Base-by-base conservation (phyloP, 2,888 invertebrate genomes). In the Synergus laeviventris region DNA sequence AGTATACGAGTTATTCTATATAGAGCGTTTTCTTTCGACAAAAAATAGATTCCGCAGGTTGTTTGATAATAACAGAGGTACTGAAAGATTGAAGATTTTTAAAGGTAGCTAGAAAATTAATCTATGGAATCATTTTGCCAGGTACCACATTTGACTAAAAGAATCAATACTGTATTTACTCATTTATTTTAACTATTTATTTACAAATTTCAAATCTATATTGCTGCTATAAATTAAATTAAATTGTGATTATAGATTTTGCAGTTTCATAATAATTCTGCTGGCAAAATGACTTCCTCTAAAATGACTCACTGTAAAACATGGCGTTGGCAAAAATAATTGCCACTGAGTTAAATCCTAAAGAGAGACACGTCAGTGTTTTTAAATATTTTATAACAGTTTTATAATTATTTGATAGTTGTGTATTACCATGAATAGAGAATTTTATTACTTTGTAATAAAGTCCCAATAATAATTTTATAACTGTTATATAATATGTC, bases 321-420 rank as follows among this genome's bases (percentile, higher is more conserved):
- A 70, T 70, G 70, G 70, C 70, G 70, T 49, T 66, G 70, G 70
- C 49, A 49, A 70, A 31, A 49, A 11, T 45, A 66, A 3, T 66
- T 64, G 45, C 66, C 45, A 45, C 16, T 18, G 38, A 45, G 45
- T 24, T 24, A 36, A 45, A 49, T 45, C 49, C 31, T 31, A 70
- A 24, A 36, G n/a, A 49, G 24, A 36, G 45, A 24, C 31, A 31
- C n/a, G 16, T 36, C 49, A n/a, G 5, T 12, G 21, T 45, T 31
- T n/a, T 31, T 12, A 2, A 31, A 70, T 49, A 70, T 49, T 49
- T 36, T 49, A 31, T 49, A 49, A 49, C 64, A 64, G 18, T 64
- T 42, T 24, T 24, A 21, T 14, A 64, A 7, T 42, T 64, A 38
- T 18, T 21, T 59, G 2, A 24, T 18, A 0, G 9, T 18, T 18